phyloP scores from a whole-genome alignment of 2,888 invertebrate genomes.

The Anthrax anthrax region DNA sequence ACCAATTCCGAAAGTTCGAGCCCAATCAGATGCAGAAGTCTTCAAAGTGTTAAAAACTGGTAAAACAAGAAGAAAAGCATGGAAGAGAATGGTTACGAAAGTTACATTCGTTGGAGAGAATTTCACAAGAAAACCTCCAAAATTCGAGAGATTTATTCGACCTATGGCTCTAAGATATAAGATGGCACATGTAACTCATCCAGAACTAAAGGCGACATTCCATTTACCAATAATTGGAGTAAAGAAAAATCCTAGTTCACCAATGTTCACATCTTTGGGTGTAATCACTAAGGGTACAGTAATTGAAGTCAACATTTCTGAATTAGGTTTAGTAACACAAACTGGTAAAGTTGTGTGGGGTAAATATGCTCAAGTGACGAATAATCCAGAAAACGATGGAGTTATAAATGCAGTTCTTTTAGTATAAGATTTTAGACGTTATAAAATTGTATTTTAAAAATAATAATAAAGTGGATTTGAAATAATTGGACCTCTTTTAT shows the following conservation, averaged over 20 bases:
- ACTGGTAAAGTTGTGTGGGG: slow-evolving; percentile 99
- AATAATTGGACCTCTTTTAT: too few species aligned
- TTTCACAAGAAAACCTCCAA: slow-evolving; percentile 97
- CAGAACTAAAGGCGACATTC: slow-evolving; percentile 96
- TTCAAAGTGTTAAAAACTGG: slow-evolving; percentile 86
- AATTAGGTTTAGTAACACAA: slow-evolving; percentile 95
- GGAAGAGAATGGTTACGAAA: slow-evolving; percentile 99
- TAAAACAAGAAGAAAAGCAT: slow-evolving; percentile 86
- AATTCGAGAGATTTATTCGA: slow-evolving; percentile 95
- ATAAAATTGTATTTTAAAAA: neutral
- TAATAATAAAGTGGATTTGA: too few species aligned
- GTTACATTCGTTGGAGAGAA: slow-evolving; percentile 96
- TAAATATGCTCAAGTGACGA: slow-evolving; percentile 98
- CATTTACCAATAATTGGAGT: slow-evolving; percentile 95
- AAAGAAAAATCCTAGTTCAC: slow-evolving; percentile 96
- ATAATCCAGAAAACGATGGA: slow-evolving; percentile 99
- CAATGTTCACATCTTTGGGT: slow-evolving; percentile 92
- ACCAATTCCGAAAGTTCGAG: slow-evolving; percentile 94
- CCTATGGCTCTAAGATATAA: slow-evolving; percentile 95
- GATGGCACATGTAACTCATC: slow-evolving; percentile 98
- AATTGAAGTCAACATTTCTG: slow-evolving; percentile 95
- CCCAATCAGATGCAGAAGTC: slow-evolving; percentile 93
- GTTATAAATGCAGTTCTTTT: slow-evolving; percentile 97
- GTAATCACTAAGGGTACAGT: slow-evolving; percentile 98
- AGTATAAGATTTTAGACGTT: slow-evolving; percentile 44